Evolutionary conservation across 2,888 invertebrate species (phyloP), one percentile per base, ranked within the genome.

Genomic region (Aleiodes leptofemur): DNA sequence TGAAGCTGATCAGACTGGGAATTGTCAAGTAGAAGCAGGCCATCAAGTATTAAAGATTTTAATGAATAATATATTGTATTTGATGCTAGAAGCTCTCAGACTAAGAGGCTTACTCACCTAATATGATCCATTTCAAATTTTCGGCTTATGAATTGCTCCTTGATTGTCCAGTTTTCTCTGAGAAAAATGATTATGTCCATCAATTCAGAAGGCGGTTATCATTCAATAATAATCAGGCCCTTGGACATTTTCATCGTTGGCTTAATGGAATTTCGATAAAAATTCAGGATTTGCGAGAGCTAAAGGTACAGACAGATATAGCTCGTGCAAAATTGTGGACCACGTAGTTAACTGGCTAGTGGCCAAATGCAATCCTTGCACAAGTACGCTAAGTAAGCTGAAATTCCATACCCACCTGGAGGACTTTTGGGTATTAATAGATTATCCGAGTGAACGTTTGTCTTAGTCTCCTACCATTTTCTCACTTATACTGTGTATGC

Each of bases 351-450:
- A 76, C 80, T 86, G 86, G 86, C 85, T 43, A 34, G 4, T 50
- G 71, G 85, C 86, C 86, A 86, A 82, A 81, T 83, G 81, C 83
- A 86, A 86, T 86, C 85, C 79, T 78, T 82, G 85, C 85, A 78
- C 80, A 80, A 79, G 76, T 76, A 78, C 74, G 81, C 82, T 80
- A 78, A 82, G 79, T 82, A 77, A 72, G 77, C 79, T 80, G 80
- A 82, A 71, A 83, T 85, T 83, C 83, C 83, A 81, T 83, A 80
- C 80, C 80, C 82, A 86, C 84, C 83, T 83, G 83, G 78, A 84
- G 82, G 80, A 82, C 81, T 82, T 81, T 78, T 80, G 77, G 80
- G 80, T 80, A 83, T 83, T 85, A 84, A 86, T 84, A 83, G 83
- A 86, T 86, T 84, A 83, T 82, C 80, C 81, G 7, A 75, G 55